Conservation (phyloP, 2,888 invertebrate species). For the Xestoiulus laeticollis region DNA sequence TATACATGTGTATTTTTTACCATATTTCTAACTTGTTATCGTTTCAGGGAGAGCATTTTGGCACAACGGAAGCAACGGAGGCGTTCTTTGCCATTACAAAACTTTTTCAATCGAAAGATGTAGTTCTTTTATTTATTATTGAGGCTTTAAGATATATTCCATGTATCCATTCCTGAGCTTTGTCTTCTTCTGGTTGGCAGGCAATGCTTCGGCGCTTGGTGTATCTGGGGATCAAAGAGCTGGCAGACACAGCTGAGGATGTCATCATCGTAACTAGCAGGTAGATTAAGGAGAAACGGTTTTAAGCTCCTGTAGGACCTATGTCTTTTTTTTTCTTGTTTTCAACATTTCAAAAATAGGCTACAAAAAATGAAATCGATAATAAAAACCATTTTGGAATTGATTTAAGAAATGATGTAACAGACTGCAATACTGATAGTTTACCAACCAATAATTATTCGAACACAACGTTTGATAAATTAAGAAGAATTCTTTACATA, state of each 20-base stretch:
- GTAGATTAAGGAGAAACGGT: slow-evolving; percentile 58
- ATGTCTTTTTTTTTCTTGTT: no score
- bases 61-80: slow-evolving; percentile 95
- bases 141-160: no score
- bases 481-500: no score
- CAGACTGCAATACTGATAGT: no score
- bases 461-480: no score
- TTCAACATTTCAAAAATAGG: no score
- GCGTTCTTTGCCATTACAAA: slow-evolving; percentile 99
- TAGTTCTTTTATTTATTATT: slow-evolving; percentile 59
- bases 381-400: no score
- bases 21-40: slow-evolving; percentile 53
- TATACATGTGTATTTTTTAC: no score
- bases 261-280: slow-evolving; percentile 95
- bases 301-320: no score
- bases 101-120: slow-evolving; percentile 97
- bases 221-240: slow-evolving; percentile 89
- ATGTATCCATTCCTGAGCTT: background rate
- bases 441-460: no score
- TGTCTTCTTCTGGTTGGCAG: slow-evolving; percentile 15
- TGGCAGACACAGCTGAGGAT: slow-evolving; percentile 94
- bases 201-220: slow-evolving; percentile 91
- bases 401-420: no score
- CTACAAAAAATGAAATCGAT: no score
- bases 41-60: slow-evolving; percentile 82